Evolutionary conservation across 2,888 invertebrate species (phyloP).

Genomic region (Hedya salicella): DNA sequence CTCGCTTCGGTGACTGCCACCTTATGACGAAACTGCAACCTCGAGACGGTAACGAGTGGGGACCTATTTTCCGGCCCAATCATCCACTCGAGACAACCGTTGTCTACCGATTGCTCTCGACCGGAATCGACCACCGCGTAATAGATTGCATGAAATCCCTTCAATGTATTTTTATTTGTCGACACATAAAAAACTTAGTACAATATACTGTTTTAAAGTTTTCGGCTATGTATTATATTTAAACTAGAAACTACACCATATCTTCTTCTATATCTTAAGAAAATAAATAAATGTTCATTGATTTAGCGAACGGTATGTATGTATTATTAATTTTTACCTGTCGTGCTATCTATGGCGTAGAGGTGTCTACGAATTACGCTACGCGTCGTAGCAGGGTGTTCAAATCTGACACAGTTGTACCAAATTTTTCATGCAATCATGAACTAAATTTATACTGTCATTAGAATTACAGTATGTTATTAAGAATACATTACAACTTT

Average conservation of each 20-base stretch:
- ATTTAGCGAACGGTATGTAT: too few species aligned
- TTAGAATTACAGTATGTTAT: too few species aligned
- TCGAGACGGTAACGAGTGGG: slow-evolving; percentile 56
- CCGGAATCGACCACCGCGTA: slow-evolving; percentile 43
- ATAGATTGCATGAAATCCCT: slow-evolving; percentile 30
- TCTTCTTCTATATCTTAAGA: too few species aligned
- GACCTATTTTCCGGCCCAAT: slow-evolving; percentile 77
- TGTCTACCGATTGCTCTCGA: slow-evolving; percentile 60
- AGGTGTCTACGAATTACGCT: neutral
- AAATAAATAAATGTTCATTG: too few species aligned
- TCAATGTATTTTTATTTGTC: slow-evolving; percentile 10
- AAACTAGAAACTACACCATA: too few species aligned
- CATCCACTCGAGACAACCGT: slow-evolving; percentile 82
- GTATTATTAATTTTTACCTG: neutral
- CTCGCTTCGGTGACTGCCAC: too few species aligned
- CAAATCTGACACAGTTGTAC: neutral
- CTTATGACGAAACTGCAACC: slow-evolving; percentile 44
- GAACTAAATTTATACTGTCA: too few species aligned
- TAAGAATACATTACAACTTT: too few species aligned
- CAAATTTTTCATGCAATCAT: too few species aligned
- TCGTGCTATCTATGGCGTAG: neutral
- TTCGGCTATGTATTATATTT: too few species aligned
- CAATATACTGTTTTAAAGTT: neutral
- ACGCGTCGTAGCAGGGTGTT: neutral
- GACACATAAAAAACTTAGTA: neutral